Evolutionary conservation across 2,113 vertebrate genomes (phyloP).

Genomic region (Siniperca knerii): DNA sequence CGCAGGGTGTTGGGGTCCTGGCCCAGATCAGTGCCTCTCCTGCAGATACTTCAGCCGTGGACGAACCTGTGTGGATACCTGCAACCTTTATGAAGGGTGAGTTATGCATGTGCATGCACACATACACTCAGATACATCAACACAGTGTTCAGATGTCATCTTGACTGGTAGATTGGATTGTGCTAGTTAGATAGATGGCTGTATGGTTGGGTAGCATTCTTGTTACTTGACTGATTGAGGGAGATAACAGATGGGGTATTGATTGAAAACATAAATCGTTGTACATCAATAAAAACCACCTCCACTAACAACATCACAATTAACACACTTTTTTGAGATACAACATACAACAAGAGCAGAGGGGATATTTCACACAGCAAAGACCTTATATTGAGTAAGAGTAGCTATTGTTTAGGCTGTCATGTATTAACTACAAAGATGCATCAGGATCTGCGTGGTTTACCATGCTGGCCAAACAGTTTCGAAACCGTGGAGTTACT

Average conservation of each 20-base stretch:
- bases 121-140: neutral
- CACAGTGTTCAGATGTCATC: neutral
- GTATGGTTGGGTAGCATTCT: neutral
- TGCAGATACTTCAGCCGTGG: constrained; percentile 94
- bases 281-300: neutral
- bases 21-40: constrained; percentile 94
- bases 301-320: neutral
- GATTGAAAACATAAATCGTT: neutral
- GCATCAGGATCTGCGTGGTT: too few relatives aligned
- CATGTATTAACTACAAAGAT: too few relatives aligned
- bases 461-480: too few relatives aligned
- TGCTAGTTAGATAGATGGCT: constrained; percentile 1
- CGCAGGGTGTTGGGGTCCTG: constrained; percentile 95
- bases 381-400: neutral
- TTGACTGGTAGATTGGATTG: neutral
- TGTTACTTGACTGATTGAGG: constrained; percentile 20
- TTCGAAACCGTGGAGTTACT: too few relatives aligned
- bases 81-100: constrained; percentile 96
- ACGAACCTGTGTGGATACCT: constrained; percentile 91
- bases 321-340: neutral
- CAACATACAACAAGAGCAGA: neutral
- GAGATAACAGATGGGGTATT: neutral
- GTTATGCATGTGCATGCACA: constrained; percentile 44
- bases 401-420: neutral
- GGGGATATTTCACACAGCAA: neutral